Base-by-base conservation (phyloP, 2,113 vertebrate genomes). In the Nycticebus coucang region DNA sequence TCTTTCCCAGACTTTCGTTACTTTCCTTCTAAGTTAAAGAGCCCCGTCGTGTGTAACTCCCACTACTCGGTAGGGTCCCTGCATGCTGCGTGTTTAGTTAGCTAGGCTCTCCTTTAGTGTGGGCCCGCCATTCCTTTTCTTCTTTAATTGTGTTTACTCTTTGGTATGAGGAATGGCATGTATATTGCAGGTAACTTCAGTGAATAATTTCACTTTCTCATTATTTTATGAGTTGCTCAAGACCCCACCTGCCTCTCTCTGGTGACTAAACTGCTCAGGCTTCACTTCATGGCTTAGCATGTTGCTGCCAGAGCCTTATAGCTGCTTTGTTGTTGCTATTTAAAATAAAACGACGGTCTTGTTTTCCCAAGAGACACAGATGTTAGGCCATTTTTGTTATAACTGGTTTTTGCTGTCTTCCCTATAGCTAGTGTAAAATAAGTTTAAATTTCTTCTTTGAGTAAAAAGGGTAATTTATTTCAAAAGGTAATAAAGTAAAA, bases 111-210 rank as follows among this genome's bases (percentile, higher is more conserved):
- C 11, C 57, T 13, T n/a, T 22, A 1, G 24, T 41, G 26, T 21
- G 17, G 35, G 7, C 72, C 50, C 9, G 0, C 26, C 30, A 11
- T 24, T 35, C 0, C 7, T 62, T 53, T 41, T 68, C 26, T 30
- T 68, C 33, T 4, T 28, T 33, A 4, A 2, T 19, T 66, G 7
- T 62, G 59, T 71, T 41, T 10, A 10, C 26, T 30, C 62, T 83
- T 50, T 28, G 1, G 1, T 0, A 2, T n/a, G 45, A 50, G 37
- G 8, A 9, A 0, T 17, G 83, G 4, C 11, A 0, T 5, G n/a
- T 5, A 4, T 18, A 4, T 37, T 3, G 7, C 1, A 4, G 6
- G 35, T 45, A 9, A 18, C 87, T 28, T 55, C 75, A 1, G 21
- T 14, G 50, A 21, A 0, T 57, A 2, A 15, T 17, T 21, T 45